Evolutionary conservation across 2,113 vertebrate species (phyloP), one percentile per base, ranked within the genome.

Genomic region (Talpa occidentalis): DNA sequence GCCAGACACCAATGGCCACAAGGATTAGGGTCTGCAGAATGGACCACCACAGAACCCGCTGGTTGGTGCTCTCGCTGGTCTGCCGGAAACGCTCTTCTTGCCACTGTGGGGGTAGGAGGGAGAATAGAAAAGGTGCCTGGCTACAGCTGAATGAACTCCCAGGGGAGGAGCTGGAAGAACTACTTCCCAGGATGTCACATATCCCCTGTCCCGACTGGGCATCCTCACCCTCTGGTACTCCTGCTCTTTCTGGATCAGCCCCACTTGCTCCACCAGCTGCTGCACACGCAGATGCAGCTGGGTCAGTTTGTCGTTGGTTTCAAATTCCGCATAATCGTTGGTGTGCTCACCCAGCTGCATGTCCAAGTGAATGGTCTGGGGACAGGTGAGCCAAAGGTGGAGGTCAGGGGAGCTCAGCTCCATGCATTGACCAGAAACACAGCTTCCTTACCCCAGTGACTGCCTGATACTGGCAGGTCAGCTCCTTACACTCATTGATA

Each of bases 231-330:
- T 97, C 96, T 99, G 99, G 97, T 99, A 99, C 97, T 99, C 99
- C 98, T 99, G 99, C 96, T 99, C 99, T 97, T 99, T 99, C 97
- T 99, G 99, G 97, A 99, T 98, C 98, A 99, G 98, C 96, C 99
- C 99, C 69, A 99, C 98, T 96, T 99, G 99, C 92, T 99, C 98
- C 96, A 99, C 98, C 90, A 99, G 98, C 97, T 99, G 99, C 19
- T 98, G 93, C 21, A 99, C 98, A 49, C 98, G 97, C 64, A 99
- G 97, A 97, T 99, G 99, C 91, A 99, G 98, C 97, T 99, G 98
- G 0, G 98, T 98, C 96, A 99, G 98, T 90, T 99, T 99, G 97
- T 99, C 99, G 90, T 99, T 99, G 92, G 99, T 98, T 4, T 98
- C 98, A 47, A 99, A 99, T 96, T 99, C 98, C 0, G 98, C 98